These are phyloP conservation scores for Autographa gamma DNA, from an alignment of 2,888 invertebrate species.

Conservation along the genomic window DNA sequence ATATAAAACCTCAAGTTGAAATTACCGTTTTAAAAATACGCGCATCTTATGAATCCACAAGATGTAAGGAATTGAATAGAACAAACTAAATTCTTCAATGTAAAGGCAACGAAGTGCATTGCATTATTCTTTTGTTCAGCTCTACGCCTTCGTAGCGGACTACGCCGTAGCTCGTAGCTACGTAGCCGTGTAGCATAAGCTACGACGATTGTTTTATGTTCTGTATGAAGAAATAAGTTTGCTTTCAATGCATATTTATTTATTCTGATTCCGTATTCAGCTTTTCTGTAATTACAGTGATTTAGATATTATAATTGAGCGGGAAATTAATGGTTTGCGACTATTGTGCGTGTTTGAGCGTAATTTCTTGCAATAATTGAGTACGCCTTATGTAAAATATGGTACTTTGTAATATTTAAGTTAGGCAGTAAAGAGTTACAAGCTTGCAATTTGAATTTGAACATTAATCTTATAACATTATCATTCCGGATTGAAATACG, in stretches of 20 bases:
- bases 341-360: background rate
- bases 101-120: slow-evolving; percentile 48
- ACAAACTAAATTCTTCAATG: slow-evolving; percentile 49
- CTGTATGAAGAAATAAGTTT: slow-evolving; percentile 37
- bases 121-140: slow-evolving; percentile 54
- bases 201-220: slow-evolving; percentile 36
- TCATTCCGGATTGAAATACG: background rate
- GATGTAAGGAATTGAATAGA: slow-evolving; percentile 41
- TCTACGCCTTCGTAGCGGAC: slow-evolving; percentile 53
- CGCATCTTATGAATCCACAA: slow-evolving; percentile 39
- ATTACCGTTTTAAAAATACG: slow-evolving; percentile 31
- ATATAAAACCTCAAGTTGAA: slow-evolving; percentile 30
- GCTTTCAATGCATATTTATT: slow-evolving; percentile 23
- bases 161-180: slow-evolving; percentile 36
- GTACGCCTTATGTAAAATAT: background rate
- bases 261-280: background rate
- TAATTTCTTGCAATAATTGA: background rate
- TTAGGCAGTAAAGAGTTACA: background rate
- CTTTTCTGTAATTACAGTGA: background rate
- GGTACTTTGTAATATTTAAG: slow-evolving; percentile 2
- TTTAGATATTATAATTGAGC: background rate
- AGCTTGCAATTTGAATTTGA: background rate
- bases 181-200: slow-evolving; percentile 43
- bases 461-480: slow-evolving; percentile 1
- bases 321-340: background rate